Evolutionary conservation across 1,140 invertebrate species (phyloP), one percentile per base, ranked within the genome.

Genomic region (Drosophila sucinea): DNA sequence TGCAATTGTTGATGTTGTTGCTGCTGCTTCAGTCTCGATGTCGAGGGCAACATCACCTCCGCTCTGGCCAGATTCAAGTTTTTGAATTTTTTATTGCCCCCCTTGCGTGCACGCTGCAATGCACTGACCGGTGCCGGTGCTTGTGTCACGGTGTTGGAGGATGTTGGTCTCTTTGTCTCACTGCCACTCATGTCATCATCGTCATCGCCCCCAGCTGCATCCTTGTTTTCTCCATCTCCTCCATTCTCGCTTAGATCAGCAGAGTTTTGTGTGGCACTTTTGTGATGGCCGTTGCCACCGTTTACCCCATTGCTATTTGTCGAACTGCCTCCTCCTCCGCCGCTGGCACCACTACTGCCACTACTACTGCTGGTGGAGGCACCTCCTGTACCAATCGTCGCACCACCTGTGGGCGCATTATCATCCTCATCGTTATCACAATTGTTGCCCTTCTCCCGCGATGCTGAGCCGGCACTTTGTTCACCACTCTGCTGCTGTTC

Each of bases 11-110:
- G 84, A 66, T 83, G 81, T 27, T 47, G 44, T 25, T 47, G 44
- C 23, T 55, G 78, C 33, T 82, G 81, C 77, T 87, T 91, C 61
- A 91, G 81, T 79, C 89, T 91, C 29, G 86, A 89, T 35, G 90
- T 91, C 33, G 90, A 91, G 57, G 90, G 90, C 76, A 90, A 70
- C 90, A 91, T 91, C 47, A 91, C 81, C 70, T 91, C 90, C 60
- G 74, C 80, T 74, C 90, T 76, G 68, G 83, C 75, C 79, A 91
- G 74, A 80, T 91, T 91, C 63, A 91, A 82, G 78, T 91, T 91
- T 84, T 91, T 90, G 62, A 91, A 91, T 77, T 91, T 91, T 69
- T 91, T 91, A 80, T 89, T 85, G 64, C 79, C 71, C 54, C 74
- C 82, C 61, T 83, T 90, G 65, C 84, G 81, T 72, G 76, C 77